phyloP scores from a whole-genome alignment of 64 coral and sea anemone species.

The Porites australiensis region DNA sequence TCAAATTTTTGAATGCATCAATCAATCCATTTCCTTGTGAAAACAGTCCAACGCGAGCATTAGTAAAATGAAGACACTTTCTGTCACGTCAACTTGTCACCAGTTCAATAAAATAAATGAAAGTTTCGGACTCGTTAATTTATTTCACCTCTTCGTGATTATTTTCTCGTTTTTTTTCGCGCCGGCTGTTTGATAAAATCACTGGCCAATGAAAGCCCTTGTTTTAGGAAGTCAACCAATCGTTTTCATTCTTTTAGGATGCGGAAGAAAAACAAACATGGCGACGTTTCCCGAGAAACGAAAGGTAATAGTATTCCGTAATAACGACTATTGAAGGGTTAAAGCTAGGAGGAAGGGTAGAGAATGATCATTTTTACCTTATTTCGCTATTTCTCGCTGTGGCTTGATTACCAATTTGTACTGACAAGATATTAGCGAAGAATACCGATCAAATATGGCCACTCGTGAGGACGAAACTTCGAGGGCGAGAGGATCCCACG shows the following conservation, averaged over 20 bases:
- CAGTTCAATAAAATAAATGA: neutral
- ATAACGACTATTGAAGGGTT: neutral
- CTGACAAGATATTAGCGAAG: too few relatives aligned
- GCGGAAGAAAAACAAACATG: slow-evolving; percentile 15
- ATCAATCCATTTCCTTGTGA: too few relatives aligned
- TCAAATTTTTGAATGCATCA: too few relatives aligned
- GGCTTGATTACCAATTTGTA: neutral
- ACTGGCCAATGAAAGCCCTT: neutral
- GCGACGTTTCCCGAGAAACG: slow-evolving; percentile 51
- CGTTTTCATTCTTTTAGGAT: neutral
- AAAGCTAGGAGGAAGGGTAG: neutral
- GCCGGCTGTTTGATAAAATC: slow-evolving; percentile 52
- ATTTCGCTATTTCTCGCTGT: neutral
- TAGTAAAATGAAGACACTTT: neutral
- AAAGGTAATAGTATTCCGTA: neutral
- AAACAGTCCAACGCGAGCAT: too few relatives aligned
- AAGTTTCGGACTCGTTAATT: too few relatives aligned
- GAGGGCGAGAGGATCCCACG: neutral
- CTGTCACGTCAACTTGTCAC: slow-evolving; percentile 4
- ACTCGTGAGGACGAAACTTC: neutral
- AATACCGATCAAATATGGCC: neutral
- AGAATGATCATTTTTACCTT: neutral
- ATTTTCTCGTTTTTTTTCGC: slow-evolving; percentile 8
- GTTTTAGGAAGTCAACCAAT: slow-evolving; percentile 15
- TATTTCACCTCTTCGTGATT: too few relatives aligned